Conservation (phyloP, 1,140 invertebrate species). For the Hyposmocoma kahamanoa region DNA sequence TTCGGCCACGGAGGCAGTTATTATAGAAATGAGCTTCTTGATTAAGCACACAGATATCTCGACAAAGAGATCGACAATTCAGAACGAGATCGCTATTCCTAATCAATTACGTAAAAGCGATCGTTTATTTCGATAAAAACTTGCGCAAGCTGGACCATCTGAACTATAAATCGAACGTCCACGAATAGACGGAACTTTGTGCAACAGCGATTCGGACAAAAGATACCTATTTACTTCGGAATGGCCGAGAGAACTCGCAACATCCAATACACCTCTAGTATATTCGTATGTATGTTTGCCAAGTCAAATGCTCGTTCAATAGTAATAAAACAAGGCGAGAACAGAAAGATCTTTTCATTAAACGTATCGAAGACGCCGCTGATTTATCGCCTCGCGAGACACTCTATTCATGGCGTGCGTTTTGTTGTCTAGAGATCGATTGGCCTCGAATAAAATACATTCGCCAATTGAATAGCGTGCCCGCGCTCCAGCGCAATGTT, state of each 20-base stretch:
- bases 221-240: conserved; percentile 12
- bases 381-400: conserved; percentile 62
- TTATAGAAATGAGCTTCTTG: too few species aligned
- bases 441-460: conserved; percentile 67
- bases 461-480: conserved; percentile 64
- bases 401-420: conserved; percentile 57
- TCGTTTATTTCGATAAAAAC: conserved; percentile 15
- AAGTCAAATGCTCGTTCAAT: conserved; percentile 9
- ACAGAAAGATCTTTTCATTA: conserved; percentile 58
- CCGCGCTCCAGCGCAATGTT: conserved; percentile 58
- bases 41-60: too few species aligned
- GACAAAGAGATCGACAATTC: too few species aligned
- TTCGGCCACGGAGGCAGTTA: too few species aligned
- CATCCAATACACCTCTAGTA: neutral
- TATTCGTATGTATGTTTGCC: neutral
- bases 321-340: conserved; percentile 31
- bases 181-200: conserved; percentile 11
- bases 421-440: conserved; percentile 70
- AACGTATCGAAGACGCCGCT: conserved; percentile 52
- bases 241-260: neutral
- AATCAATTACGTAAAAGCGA: neutral
- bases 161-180: conserved; percentile 12
- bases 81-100: too few species aligned
- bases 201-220: conserved; percentile 6
- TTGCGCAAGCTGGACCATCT: conserved; percentile 7